Base-by-base conservation (phyloP, 1,140 invertebrate species). In the Vanessa atalanta region DNA sequence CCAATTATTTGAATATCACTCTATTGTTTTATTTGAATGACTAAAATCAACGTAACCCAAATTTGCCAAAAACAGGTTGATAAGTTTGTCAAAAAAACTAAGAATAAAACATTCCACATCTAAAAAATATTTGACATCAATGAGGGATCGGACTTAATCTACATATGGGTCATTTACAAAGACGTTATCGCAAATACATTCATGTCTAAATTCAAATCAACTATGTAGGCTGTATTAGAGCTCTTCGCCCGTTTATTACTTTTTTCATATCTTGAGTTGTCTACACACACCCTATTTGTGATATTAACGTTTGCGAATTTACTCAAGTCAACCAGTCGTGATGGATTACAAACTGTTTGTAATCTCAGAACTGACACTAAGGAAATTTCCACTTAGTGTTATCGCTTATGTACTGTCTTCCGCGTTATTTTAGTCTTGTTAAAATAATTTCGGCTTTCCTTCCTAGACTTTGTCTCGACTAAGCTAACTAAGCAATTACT, bases 301-400 rank as follows among this genome's bases (percentile, higher is more conserved):
- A 50, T 64, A 72, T 65, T 75, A 75, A 47, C 47, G 70, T 73
- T 76, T 75, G 72, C 68, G 72, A 79, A 82, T 82, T 79, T 75
- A 55, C 50, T 57, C 20, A 64, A 76, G 65, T 73, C 75, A 75
- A 69, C 64, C 65, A 65, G 68, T 78, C 77, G 74, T 87, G 83
- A 87, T 85, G 82, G 78, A 85, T 87, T 65, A 76, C 77, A 78
- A 78, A 66, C 76, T 75, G 66, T 73, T 83, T 77, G 65, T 76
- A 70, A 76, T 65, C 70, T 55, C 61, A 47, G 57, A 73, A 55
- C 71, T 76, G 77, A 77, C 73, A 70, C 70, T 26, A 72, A 78
- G 82, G 79, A 85, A 86, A 82, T 81, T 85, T 86, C 76, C 83
- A 78, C 71, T 79, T 72, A 75, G 70, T 37, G 60, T 72, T 72